These are phyloP conservation scores for Oryzias celebensis DNA, from an alignment of 2,113 vertebrate species.

Conservation along the genomic window DNA sequence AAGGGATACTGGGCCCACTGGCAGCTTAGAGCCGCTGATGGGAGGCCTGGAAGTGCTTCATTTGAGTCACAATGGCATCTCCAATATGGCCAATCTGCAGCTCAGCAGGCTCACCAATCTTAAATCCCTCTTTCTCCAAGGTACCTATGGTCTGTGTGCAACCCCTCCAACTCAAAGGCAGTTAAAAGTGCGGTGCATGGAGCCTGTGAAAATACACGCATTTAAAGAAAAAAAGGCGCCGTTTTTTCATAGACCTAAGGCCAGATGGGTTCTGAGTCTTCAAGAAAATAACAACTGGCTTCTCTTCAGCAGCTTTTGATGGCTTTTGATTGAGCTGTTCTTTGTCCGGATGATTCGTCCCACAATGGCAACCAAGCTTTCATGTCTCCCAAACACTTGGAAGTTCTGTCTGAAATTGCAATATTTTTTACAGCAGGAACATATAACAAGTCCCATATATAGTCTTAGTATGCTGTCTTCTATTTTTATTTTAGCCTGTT, in stretches of 20 bases:
- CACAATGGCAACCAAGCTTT: conserved; percentile 32
- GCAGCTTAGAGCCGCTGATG: conserved; percentile 83
- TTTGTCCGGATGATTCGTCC: conserved; percentile 49
- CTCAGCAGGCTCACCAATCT: conserved; percentile 86
- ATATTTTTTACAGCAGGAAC: conserved; percentile 16
- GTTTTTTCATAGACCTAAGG: conserved; percentile 42
- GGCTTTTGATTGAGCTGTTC: conserved; percentile 55
- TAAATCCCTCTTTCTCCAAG: conserved; percentile 84
- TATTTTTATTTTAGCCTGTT: neutral
- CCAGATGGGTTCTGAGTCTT: conserved; percentile 58
- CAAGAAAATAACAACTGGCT: conserved; percentile 58
- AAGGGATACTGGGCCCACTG: conserved; percentile 74
- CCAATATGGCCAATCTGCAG: conserved; percentile 83
- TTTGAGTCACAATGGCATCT: conserved; percentile 87
- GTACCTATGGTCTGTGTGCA: conserved; percentile 63
- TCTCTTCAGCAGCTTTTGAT: conserved; percentile 59
- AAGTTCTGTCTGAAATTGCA: neutral
- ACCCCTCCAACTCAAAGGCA: conserved; percentile 29
- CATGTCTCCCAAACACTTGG: conserved; percentile 14
- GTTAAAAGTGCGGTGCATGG: conserved; percentile 31
- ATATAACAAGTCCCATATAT: conserved; percentile 21
- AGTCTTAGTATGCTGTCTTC: conserved; percentile 11
- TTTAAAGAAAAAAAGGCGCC: conserved; percentile 21
- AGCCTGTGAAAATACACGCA: conserved; percentile 63
- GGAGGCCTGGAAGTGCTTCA: conserved; percentile 87